These are phyloP conservation scores for Callitettix versicolor DNA, from an alignment of 1,140 invertebrate genomes.

Conservation along the genomic window DNA sequence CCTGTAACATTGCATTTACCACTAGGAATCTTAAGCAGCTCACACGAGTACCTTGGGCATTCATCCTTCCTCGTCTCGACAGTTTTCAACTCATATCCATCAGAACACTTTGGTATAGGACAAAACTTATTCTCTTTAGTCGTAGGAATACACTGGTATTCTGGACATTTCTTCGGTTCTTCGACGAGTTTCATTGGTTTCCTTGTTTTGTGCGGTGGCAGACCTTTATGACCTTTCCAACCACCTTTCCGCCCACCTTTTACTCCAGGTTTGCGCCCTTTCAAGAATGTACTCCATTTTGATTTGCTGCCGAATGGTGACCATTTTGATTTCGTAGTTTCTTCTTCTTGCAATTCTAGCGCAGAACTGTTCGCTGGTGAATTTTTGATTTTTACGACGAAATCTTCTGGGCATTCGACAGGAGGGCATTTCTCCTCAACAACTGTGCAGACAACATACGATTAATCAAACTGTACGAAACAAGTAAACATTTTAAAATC, in stretches of 20 bases:
- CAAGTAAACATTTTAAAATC: too few relatives aligned
- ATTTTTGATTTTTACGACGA: conserved; percentile 9
- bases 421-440: conserved; percentile 6
- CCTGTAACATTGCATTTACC: conserved; percentile 60
- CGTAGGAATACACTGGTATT: conserved; percentile 27
- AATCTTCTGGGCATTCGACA: conserved; percentile 18
- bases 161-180: conserved; percentile 24
- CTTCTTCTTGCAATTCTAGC: not conserved
- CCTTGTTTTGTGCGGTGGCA: conserved; percentile 4
- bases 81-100: conserved; percentile 15
- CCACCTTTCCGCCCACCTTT: conserved; percentile 24
- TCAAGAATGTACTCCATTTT: conserved; percentile 18
- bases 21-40: conserved; percentile 42
- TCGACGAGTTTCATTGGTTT: not conserved
- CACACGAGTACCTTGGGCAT: conserved; percentile 46
- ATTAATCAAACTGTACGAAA: too few relatives aligned
- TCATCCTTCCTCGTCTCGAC: conserved; percentile 18
- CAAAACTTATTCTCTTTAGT: conserved; percentile 10
- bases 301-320: conserved; percentile 18
- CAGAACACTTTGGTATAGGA: conserved; percentile 16
- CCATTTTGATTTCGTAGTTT: conserved; percentile 9
- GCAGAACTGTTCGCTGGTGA: not conserved
- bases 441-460: too few relatives aligned
- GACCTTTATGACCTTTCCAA: conserved; percentile 27
- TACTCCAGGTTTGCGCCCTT: not conserved